Percentiles rank a stretch among this genome's conserved stretches.
Conservation (phyloP, 23 tunicate genomes). For the Halocynthia roretzi region DNA sequence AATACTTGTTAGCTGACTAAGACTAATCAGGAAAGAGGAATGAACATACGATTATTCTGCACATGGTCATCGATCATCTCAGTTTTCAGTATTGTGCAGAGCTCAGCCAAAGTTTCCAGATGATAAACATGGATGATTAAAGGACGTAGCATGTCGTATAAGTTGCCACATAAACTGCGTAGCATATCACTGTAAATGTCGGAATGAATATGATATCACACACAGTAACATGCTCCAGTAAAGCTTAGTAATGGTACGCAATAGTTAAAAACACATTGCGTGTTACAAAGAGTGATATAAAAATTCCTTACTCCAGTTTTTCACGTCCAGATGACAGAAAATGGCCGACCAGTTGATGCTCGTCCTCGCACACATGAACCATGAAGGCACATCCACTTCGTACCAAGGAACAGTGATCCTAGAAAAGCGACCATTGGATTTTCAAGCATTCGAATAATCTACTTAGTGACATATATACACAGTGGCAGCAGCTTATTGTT, state of each 20-base stretch:
- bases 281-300: neutral
- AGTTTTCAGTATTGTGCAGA: constrained; percentile 86
- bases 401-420: constrained; percentile 96
- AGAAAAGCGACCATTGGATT: neutral
- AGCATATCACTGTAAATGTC: constrained; percentile 77
- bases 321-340: constrained; percentile 64
- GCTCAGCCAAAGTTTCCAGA: constrained; percentile 96
- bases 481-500: neutral
- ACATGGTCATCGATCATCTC: constrained; percentile 99
- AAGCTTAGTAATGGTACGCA: neutral
- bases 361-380: constrained; percentile 99
- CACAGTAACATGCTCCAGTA: neutral
- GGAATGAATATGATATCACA: no score
- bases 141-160: constrained; percentile 94
- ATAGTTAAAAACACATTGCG: neutral
- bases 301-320: constrained; percentile 57
- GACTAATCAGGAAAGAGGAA: neutral
- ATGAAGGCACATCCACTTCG: constrained; percentile 96
- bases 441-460: neutral
- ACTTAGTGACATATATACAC: neutral
- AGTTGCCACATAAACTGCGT: constrained; percentile 67
- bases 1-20: neutral
- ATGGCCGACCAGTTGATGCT: constrained; percentile 92
- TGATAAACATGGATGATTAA: constrained; percentile 95
- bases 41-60: constrained; percentile 68